Evolutionary conservation across 2,888 invertebrate species (phyloP), one percentile per base, ranked within the genome.

Genomic region (Apotomis betuletana): DNA sequence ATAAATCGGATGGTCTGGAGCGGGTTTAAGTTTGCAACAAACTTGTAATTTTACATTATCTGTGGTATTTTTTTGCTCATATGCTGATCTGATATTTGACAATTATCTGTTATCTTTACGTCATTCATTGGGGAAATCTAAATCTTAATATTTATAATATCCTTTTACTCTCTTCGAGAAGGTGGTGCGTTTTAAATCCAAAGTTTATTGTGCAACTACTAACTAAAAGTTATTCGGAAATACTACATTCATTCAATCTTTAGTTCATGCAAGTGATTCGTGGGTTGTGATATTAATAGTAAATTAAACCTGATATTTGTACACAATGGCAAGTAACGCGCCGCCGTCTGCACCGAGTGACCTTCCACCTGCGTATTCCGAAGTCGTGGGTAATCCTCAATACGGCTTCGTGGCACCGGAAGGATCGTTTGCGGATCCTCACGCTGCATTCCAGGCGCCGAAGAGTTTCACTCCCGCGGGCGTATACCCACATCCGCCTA

Each of bases 281-380:
- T 59, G 51, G 57, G 63, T 70, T 74, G 67, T 72, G 62, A 67
- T 68, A 51, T 58, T 46, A 63, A 59, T 59, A 38, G 61, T 67
- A 27, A 58, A 60, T 38, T 27, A 51, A 61, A 54, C 52, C 44
- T 72, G 41, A 36, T 59, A 52, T 12, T 72, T 46, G 67, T 41
- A 54, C 41, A 78, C 74, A 79, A 91, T 91, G 91, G 85, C 89
- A 72, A 85, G 79, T 76, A 81, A 78, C 74, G 80, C 79, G 61
- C 82, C 79, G 61, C 82, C 90, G 70, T 80, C 85, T 70, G 89
- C 87, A 55, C 84, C 88, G 59, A 88, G 89, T 75, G 93, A 93
- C 85, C 86, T 92, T 76, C 93, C 93, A 36, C 93, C 93, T 41
- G 92, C 93, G 3, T 93, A 93, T 78, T 89, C 92, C 2, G 85